A percentile compares a stretch with the other conserved stretches of the same genome.
Evolutionary conservation across 2,797 vertebrate genomes (phyloP).

Genomic region (Neoniphon sammara): DNA sequence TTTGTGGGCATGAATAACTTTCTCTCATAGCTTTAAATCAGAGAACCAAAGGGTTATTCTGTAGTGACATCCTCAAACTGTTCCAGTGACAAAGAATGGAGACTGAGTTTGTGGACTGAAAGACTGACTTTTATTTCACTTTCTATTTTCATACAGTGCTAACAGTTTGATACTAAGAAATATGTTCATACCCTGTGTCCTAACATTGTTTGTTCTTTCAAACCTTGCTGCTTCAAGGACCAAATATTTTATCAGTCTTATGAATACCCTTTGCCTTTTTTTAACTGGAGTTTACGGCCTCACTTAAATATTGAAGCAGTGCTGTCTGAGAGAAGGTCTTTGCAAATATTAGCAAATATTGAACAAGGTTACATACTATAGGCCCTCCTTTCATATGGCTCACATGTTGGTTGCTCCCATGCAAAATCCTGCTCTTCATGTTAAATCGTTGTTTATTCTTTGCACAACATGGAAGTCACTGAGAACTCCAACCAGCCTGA

Average conservation of each 20-base stretch:
- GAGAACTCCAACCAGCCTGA: conserved; percentile 53
- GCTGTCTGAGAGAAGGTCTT: neutral
- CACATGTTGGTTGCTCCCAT: neutral
- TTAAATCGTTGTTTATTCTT: conserved; percentile 34
- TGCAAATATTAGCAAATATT: conserved; percentile 17
- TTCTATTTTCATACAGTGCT: conserved; percentile 18
- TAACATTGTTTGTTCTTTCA: conserved; percentile 36
- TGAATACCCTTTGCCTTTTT: conserved; percentile 33
- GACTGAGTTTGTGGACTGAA: neutral
- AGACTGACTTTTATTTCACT: conserved; percentile 37
- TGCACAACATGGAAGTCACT: conserved; percentile 32
- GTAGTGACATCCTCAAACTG: conserved; percentile 11
- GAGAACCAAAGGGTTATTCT: conserved; percentile 16
- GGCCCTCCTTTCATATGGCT: conserved; percentile 17
- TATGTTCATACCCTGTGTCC: neutral
- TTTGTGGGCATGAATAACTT: conserved; percentile 15
- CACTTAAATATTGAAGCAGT: neutral
- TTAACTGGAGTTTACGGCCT: neutral
- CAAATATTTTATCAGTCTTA: conserved; percentile 31
- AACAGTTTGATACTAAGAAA: conserved; percentile 32
- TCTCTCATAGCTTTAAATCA: conserved; percentile 1
- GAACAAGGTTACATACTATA: neutral
- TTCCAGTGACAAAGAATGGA: conserved; percentile 3
- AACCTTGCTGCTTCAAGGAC: conserved; percentile 28
- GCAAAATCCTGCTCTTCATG: neutral